Evolutionary conservation across 2,113 vertebrate species (phyloP).

Genomic region (Chionomys nivalis): DNA sequence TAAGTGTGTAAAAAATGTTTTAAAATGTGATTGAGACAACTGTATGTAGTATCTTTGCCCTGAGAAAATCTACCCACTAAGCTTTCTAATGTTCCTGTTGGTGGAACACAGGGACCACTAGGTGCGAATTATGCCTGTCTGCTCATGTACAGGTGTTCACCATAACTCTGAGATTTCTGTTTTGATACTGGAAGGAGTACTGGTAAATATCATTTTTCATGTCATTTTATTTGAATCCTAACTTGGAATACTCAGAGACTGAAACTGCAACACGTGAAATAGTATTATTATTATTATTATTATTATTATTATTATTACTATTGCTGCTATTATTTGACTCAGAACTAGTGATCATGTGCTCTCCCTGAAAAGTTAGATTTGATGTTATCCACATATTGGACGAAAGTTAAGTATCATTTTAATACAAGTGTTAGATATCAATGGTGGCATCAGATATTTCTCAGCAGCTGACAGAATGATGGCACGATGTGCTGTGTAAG

Average conservation of each 20-base stretch:
- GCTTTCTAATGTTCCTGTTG: neutral
- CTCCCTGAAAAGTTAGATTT: neutral
- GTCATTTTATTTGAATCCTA: constrained; percentile 72
- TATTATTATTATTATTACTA: neutral
- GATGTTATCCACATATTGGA: constrained; percentile 20
- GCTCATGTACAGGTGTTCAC: constrained; percentile 62
- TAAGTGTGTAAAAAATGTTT: neutral
- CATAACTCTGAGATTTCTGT: constrained; percentile 54
- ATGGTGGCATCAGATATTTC: constrained; percentile 63
- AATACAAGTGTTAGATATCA: constrained; percentile 59
- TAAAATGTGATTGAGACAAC: neutral
- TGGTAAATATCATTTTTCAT: constrained; percentile 47
- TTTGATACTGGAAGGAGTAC: constrained; percentile 42
- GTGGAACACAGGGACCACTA: accelerated
- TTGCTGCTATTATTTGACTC: neutral
- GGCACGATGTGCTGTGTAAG: constrained; percentile 66
- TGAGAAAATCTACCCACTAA: neutral
- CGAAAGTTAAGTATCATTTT: constrained; percentile 67
- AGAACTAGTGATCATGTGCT: constrained; percentile 40
- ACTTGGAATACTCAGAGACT: constrained; percentile 17
- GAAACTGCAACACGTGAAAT: constrained; percentile 17
- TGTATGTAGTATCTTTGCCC: neutral
- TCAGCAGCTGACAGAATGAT: constrained; percentile 72
- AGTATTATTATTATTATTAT: neutral
- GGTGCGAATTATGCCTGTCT: neutral